A percentile compares a stretch with the other conserved stretches of the same genome.
These are phyloP conservation scores for Tetraneura akinire DNA, from an alignment of 1,140 invertebrate species.

Conservation along the genomic window DNA sequence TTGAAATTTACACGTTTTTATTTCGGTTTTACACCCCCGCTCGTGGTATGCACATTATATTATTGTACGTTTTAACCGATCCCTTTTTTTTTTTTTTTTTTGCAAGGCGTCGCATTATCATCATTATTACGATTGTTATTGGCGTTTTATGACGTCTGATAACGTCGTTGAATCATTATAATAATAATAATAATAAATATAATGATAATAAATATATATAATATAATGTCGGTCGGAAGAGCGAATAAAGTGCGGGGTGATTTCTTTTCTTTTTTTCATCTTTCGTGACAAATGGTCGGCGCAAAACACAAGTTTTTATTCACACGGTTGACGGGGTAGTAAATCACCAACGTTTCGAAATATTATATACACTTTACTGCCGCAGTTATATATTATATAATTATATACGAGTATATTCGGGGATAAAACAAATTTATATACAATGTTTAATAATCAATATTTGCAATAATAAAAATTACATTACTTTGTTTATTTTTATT, in stretches of 20 bases:
- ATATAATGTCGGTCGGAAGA: not conserved
- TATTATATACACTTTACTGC: not conserved
- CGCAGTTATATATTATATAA: not conserved
- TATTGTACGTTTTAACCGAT: not conserved
- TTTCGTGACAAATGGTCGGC: constrained; percentile 34
- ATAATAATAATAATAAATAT: too few species aligned
- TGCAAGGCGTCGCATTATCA: not conserved
- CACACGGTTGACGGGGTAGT: constrained; percentile 24
- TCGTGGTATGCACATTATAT: not conserved
- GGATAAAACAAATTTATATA: not conserved
- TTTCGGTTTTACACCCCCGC: constrained; percentile 23
- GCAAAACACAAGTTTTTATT: constrained; percentile 19
- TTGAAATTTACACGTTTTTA: constrained; percentile 29
- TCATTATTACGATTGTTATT: constrained; percentile 35
- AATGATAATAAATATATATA: too few species aligned
- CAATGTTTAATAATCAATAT: too few species aligned
- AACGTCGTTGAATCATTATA: constrained; percentile 28
- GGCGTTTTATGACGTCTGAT: constrained; percentile 44
- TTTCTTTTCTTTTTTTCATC: not conserved
- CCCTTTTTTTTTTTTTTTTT: constrained; percentile 16
- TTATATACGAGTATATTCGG: not conserved
- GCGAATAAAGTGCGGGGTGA: not conserved
- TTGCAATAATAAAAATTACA: too few species aligned
- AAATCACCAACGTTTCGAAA: not conserved
- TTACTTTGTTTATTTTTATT: too few species aligned